A percentile compares a stretch with the other conserved stretches of the same genome.
Conservation (phyloP, 2,888 invertebrate species). For the Hermaeophaga mercurialis region DNA sequence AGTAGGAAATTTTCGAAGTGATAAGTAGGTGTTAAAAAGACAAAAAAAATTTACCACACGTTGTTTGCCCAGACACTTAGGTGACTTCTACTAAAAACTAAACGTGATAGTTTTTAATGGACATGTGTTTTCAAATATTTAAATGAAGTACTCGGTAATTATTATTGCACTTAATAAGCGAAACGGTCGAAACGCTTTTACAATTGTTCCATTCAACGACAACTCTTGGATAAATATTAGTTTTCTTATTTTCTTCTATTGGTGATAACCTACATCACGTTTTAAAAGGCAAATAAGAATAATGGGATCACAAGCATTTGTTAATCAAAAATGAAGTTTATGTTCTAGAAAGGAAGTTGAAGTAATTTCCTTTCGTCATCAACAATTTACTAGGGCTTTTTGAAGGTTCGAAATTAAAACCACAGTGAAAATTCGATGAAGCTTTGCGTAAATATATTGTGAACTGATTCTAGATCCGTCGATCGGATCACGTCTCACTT, state of each 20-base stretch:
- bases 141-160: conserved; percentile 13
- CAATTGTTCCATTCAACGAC: conserved; percentile 11
- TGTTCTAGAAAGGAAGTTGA: too few species aligned
- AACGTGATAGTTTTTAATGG: conserved; percentile 20
- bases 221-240: conserved; percentile 17
- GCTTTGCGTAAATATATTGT: too few species aligned
- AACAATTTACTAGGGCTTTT: too few species aligned
- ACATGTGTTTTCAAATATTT: conserved; percentile 19
- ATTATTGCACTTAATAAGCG: conserved; percentile 13
- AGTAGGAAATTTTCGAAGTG: conserved; percentile 22
- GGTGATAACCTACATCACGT: neutral
- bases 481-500: too few species aligned
- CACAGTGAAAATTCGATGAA: too few species aligned
- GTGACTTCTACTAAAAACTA: conserved; percentile 16
- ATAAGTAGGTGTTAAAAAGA: conserved; percentile 31
- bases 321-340: too few species aligned
- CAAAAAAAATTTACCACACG: conserved; percentile 29
- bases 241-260: neutral
- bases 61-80: conserved; percentile 26
- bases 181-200: conserved; percentile 17
- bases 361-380: too few species aligned
- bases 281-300: too few species aligned
- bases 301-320: too few species aligned
- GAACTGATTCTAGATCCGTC: too few species aligned
- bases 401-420: too few species aligned